Base-by-base conservation (phyloP, 1,140 invertebrate species). In the Brachionus koreanus region DNA sequence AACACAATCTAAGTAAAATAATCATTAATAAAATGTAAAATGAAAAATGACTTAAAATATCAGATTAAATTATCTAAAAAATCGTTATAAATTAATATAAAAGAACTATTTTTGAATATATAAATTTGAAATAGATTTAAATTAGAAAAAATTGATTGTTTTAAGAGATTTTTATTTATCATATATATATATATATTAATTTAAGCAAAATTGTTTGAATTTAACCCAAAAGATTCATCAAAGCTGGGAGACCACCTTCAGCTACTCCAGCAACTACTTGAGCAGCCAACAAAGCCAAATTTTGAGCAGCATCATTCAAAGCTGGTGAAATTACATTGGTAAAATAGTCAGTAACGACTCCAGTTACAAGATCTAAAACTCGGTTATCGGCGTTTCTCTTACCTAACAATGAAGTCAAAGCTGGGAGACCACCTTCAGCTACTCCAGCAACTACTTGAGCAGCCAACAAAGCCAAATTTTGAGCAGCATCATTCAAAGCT, bases 201-300 rank as follows among this genome's bases (percentile, higher is more conserved):
- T 2, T 12, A 12, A 29, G 23, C 10, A 33, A 33, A 9, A 29
- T 23, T 29, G 12, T 16, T 25, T 63, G 1, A 25, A 63, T 16
- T 39, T 69, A 69, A 69, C 65, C 65, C 65, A 69, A 69, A 16
- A 65, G 16, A 39, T 19, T 39, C 6, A 5, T 39, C 23, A 43
- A 74, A 46, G 69, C 69, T 74, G 69, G 69, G 12, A 74, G 25
- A 49, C 69, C 69, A 74, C 69, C 69, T 46, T 74, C 69, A 39
- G 69, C 69, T 46, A 74, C 69, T 46, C 69, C 69, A 23, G 69
- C 69, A 46, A 74, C 39, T 46, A 74, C 43, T 74, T 74, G 69
- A 33, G 69, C 69, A 74, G 69, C 69, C 43, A 74, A 13, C 23
- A 74, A 33, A 25, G 69, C 39, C 19, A 46, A 43, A 13, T 23